Conservation (phyloP, 53 echinoderm and acorn worm species). For the Zoroaster sp. region DNA sequence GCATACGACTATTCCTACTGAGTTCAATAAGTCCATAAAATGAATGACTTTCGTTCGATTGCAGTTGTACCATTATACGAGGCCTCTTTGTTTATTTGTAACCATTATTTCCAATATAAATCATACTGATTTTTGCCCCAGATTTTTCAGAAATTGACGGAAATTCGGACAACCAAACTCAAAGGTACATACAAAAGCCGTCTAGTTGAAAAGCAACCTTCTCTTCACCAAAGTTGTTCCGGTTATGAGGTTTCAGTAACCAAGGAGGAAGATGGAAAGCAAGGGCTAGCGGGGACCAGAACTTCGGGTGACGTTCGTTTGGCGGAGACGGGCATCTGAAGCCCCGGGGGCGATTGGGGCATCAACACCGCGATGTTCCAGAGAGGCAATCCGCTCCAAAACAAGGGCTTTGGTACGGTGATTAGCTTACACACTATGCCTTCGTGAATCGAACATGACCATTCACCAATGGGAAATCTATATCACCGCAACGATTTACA, state of each 20-base stretch:
- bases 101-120: too few species aligned
- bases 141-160: too few species aligned
- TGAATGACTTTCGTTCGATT: too few species aligned
- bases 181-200: conserved; percentile 18
- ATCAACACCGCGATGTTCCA: conserved; percentile 9
- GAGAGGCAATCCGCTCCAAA: neutral
- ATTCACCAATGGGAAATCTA: too few species aligned
- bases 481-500: neutral
- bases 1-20: too few species aligned
- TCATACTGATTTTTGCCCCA: too few species aligned
- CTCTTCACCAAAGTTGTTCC: conserved; percentile 23
- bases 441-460: neutral
- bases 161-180: too few species aligned
- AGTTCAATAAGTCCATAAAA: too few species aligned
- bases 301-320: conserved; percentile 4
- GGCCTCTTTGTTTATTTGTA: too few species aligned
- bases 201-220: neutral
- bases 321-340: conserved; percentile 4
- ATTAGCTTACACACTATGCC: neutral
- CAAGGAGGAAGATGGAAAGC: neutral
- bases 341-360: conserved; percentile 23
- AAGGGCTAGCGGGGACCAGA: neutral
- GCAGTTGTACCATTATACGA: too few species aligned
- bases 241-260: conserved; percentile 54
- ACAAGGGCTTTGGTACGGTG: neutral